A percentile compares a stretch with the other conserved stretches of the same genome.
Conservation (phyloP, 2,113 vertebrate species). For the Catharus minimus region DNA sequence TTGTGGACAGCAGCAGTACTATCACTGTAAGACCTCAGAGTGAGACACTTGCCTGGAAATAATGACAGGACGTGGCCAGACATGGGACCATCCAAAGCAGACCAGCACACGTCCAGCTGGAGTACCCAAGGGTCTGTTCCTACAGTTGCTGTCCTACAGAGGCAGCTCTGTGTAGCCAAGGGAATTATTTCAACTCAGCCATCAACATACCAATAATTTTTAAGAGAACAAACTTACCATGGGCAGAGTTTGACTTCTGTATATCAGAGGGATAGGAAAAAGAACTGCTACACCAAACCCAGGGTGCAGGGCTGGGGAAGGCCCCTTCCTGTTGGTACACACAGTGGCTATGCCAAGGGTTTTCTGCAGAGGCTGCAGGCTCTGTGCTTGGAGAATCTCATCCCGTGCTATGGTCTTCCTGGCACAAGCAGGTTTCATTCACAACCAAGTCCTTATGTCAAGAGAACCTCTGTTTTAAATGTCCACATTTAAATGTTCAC, state of each 20-base stretch:
- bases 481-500: background rate
- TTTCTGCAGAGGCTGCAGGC: background rate
- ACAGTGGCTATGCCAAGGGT: fast-evolving
- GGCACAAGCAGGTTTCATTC: background rate
- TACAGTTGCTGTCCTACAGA: background rate
- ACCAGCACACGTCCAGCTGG: background rate
- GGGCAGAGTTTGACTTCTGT: background rate
- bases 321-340: background rate
- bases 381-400: background rate
- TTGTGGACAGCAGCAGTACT: background rate
- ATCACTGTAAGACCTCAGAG: background rate
- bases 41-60: fast-evolving
- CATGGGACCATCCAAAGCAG: background rate
- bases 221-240: background rate
- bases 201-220: background rate
- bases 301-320: background rate
- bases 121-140: background rate
- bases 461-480: background rate
- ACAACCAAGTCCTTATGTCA: background rate
- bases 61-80: background rate
- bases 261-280: background rate
- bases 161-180: background rate
- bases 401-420: background rate
- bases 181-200: background rate
- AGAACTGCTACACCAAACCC: background rate